These are phyloP conservation scores for Prunella himalayana DNA, from an alignment of 2,113 vertebrate species.

Conservation along the genomic window DNA sequence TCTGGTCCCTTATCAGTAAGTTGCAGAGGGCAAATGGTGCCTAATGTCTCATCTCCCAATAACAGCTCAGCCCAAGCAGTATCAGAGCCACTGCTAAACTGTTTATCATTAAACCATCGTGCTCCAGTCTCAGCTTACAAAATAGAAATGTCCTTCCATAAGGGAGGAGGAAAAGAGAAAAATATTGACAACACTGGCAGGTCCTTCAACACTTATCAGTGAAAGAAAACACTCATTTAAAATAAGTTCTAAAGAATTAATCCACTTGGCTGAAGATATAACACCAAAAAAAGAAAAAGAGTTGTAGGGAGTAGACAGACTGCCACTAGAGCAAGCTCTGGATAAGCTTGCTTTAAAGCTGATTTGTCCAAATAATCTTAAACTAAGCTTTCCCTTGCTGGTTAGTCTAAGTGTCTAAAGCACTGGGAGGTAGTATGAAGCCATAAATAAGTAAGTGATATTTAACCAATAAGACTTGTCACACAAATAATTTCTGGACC, in stretches of 20 bases:
- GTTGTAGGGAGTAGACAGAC: background rate
- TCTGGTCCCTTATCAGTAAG: conserved; percentile 3
- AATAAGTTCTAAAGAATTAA: background rate
- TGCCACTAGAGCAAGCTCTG: background rate
- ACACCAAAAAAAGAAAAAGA: background rate
- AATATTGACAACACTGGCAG: background rate
- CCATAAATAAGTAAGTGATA: background rate
- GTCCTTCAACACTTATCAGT: background rate
- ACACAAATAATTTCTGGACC: background rate
- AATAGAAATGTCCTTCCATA: background rate
- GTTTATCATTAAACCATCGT: background rate
- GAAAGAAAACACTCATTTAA: background rate
- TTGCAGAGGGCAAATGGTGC: background rate
- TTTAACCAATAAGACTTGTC: background rate
- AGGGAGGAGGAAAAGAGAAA: background rate
- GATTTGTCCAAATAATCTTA: background rate
- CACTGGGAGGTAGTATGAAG: background rate
- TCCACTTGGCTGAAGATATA: background rate
- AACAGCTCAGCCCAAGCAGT: background rate
- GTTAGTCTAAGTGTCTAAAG: background rate
- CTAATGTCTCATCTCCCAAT: background rate
- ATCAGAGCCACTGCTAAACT: background rate
- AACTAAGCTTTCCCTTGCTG: background rate
- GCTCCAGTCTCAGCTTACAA: background rate
- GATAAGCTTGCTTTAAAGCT: background rate